Conservation (phyloP, 2,797 vertebrate species). For the Cottoperca gobio region DNA sequence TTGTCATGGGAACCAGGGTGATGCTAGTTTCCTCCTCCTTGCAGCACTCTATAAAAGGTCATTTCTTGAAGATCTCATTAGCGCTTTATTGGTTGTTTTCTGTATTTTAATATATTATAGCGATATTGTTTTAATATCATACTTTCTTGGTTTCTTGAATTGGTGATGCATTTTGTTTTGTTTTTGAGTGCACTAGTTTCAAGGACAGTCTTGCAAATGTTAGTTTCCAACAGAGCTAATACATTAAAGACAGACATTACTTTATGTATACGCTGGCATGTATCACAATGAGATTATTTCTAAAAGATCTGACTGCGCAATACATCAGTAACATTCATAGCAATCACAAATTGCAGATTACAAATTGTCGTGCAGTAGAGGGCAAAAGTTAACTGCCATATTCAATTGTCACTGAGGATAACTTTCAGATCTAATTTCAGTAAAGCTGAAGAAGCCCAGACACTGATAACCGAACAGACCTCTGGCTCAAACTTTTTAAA, state of each 20-base stretch:
- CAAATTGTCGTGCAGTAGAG: neutral
- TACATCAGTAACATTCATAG: neutral
- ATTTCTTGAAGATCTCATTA: neutral
- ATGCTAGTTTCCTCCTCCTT: too few species aligned
- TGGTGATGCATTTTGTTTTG: neutral
- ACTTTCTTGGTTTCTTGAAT: neutral
- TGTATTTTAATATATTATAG: neutral
- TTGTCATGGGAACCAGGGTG: too few species aligned
- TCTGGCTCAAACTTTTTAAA: neutral
- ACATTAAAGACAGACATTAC: neutral
- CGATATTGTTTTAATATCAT: neutral
- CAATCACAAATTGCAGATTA: conserved; percentile 10
- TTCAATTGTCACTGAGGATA: neutral
- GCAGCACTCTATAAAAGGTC: too few species aligned
- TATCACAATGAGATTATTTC: conserved; percentile 1
- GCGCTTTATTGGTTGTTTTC: neutral
- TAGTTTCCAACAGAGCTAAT: neutral
- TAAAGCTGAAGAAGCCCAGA: neutral
- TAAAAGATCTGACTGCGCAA: conserved; percentile 5
- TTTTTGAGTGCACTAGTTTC: too few species aligned
- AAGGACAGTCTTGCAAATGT: neutral
- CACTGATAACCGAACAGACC: neutral
- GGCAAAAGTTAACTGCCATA: conserved; percentile 15
- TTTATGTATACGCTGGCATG: neutral
- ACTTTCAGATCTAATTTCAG: conserved; percentile 8